A percentile compares a stretch with the other conserved stretches of the same genome.
Conservation (phyloP, 37 sponge, comb jelly and placozoan species). For the Aphrocallistes beatrix region DNA sequence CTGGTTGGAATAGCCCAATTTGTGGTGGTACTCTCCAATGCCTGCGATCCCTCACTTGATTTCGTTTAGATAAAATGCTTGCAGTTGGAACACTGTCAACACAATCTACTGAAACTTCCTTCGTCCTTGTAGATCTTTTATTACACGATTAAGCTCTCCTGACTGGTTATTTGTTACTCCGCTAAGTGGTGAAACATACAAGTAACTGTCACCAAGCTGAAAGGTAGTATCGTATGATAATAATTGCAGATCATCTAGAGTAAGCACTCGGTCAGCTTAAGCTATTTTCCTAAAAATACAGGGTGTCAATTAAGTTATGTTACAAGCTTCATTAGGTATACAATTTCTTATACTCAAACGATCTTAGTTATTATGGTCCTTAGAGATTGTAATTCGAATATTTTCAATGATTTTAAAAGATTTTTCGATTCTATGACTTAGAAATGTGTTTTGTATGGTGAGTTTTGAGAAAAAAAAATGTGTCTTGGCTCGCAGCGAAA, state of each 20-base stretch:
- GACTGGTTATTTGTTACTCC: conserved; percentile 51
- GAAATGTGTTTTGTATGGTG: no score
- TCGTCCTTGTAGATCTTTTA: conserved; percentile 26
- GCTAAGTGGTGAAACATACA: conserved; percentile 22
- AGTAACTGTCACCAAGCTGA: not conserved
- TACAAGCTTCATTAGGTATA: no score
- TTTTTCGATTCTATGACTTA: no score
- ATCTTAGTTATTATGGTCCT: no score
- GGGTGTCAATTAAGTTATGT: no score
- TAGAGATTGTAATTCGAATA: no score
- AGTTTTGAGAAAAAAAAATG: no score
- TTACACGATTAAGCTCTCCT: conserved; percentile 28
- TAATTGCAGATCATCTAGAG: not conserved
- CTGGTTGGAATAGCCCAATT: not conserved
- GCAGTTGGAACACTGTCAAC: conserved; percentile 30
- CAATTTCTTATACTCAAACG: no score
- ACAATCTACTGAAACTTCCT: conserved; percentile 28
- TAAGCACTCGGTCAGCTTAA: conserved; percentile 21
- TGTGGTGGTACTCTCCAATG: conserved; percentile 25
- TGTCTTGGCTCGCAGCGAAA: no score
- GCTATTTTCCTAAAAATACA: no score
- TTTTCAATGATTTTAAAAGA: no score
- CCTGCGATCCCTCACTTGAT: conserved; percentile 40
- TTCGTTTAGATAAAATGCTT: conserved; percentile 41
- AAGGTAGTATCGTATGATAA: not conserved